A percentile compares a stretch with the other conserved stretches of the same genome.
phyloP scores from a whole-genome alignment of 2,113 vertebrate genomes.

The Grantiella picta region DNA sequence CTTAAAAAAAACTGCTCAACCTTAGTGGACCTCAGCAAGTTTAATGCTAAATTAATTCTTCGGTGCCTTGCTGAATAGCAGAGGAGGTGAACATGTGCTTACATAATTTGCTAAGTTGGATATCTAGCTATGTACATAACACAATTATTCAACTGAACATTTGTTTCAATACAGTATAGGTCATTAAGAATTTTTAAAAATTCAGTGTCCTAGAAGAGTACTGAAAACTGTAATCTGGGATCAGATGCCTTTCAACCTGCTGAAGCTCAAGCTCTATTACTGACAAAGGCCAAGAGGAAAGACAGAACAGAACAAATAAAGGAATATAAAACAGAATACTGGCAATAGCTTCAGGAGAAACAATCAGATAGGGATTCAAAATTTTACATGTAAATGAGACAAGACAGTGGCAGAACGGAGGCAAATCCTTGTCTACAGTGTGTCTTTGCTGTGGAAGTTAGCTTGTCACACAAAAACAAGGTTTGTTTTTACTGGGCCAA shows the following conservation, averaged over 20 bases:
- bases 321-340: background rate
- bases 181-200: background rate
- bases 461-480: background rate
- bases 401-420: background rate
- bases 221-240: background rate
- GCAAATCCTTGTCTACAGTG: background rate
- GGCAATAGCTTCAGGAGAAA: background rate
- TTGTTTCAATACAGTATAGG: background rate
- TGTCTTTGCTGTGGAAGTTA: background rate
- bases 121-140: background rate
- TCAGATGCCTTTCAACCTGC: background rate
- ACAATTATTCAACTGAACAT: background rate
- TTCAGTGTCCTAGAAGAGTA: background rate
- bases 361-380: background rate
- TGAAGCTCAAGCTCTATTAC: background rate
- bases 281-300: background rate
- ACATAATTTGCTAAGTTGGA: background rate
- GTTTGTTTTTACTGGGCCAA: background rate
- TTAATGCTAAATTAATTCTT: background rate
- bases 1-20: background rate
- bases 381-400: background rate
- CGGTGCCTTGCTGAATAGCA: background rate
- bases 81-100: background rate
- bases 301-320: background rate
- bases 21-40: background rate